Evolutionary conservation across 2,797 vertebrate species (phyloP), one percentile per base, ranked within the genome.

Genomic region (Liparis tanakae): DNA sequence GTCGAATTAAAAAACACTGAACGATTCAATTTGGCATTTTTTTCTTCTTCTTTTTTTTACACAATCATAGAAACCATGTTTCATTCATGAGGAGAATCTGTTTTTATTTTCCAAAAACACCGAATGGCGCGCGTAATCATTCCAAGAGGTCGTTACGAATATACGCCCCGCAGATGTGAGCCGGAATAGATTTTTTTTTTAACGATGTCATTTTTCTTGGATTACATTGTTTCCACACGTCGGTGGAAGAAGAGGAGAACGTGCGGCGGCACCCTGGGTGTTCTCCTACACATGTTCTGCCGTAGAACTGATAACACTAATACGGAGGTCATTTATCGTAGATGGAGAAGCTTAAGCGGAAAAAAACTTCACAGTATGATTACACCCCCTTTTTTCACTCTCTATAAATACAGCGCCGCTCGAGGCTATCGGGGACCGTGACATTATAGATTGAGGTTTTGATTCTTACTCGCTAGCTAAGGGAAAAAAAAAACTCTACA

Each of bases 361-460:
- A 30, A 30, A 83, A 81, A 67, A 72, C 70, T 83, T 70, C 70
- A 71, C 56, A 67, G 48, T 72, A 61, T 70, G 76, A 86, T 81
- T 77, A 80, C 70, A 37, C 22, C 14, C 54, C 54, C 25, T 30
- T 81, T 82, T 88, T 74, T 80, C 43, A 72, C 57, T 25, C 58
- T n/a, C 83, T 81, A 57, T 84, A 83, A 88, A 78, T 81, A 30
- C 25, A 65, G 73, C 43, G 61, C 63, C n/a, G 85, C 87, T 76
- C 34, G 5, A 73, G 81, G 83, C 81, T 41, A n/a, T 67, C 70
- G 78, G 61, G 72, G 78, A 84, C 59, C 78, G 72, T 85, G 82
- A 80, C 77, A 68, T 80, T 67, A 82, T 20, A 85, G 76, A 88
- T 90, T 85, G 84, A 30, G 58, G 70, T 80, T 62, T 74, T 60